Percentiles rank a stretch among this genome's conserved stretches.
Evolutionary conservation across 1,140 invertebrate genomes (phyloP).

Genomic region (Trichonephila clavata): DNA sequence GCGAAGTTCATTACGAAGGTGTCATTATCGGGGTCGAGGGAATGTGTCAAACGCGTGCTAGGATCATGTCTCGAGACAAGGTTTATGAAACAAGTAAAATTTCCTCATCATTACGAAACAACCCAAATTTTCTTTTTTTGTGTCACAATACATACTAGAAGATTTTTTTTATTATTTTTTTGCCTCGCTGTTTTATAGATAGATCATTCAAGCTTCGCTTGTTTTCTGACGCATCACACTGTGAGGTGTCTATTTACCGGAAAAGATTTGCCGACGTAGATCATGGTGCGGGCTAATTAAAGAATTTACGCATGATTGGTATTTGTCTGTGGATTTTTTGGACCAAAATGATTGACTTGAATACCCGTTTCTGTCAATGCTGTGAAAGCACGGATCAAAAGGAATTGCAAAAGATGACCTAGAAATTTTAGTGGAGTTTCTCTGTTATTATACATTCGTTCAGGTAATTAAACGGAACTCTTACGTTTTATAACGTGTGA

Average conservation of each 20-base stretch:
- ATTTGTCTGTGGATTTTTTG: neutral
- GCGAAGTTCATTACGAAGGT: conserved; percentile 23
- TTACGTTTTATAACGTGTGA: neutral
- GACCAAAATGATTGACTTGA: neutral
- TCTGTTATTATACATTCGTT: neutral
- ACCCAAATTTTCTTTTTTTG: neutral
- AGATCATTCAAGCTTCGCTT: neutral
- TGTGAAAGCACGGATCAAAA: neutral
- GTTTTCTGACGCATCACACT: neutral
- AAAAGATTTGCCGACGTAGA: neutral
- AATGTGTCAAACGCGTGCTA: conserved; percentile 49
- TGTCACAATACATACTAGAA: neutral
- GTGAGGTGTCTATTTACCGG: neutral
- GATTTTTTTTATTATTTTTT: neutral
- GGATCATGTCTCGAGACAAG: neutral
- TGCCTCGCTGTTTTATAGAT: neutral
- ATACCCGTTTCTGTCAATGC: neutral
- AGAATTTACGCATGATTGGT: conserved; percentile 21
- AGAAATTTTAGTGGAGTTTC: neutral
- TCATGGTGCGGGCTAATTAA: neutral
- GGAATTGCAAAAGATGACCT: neutral
- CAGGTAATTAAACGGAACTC: neutral
- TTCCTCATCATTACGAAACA: neutral
- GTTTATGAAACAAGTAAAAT: neutral
- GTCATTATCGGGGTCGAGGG: conserved; percentile 12